These are phyloP conservation scores for Pangasius djambal DNA, from an alignment of 2,797 vertebrate species.

Conservation along the genomic window DNA sequence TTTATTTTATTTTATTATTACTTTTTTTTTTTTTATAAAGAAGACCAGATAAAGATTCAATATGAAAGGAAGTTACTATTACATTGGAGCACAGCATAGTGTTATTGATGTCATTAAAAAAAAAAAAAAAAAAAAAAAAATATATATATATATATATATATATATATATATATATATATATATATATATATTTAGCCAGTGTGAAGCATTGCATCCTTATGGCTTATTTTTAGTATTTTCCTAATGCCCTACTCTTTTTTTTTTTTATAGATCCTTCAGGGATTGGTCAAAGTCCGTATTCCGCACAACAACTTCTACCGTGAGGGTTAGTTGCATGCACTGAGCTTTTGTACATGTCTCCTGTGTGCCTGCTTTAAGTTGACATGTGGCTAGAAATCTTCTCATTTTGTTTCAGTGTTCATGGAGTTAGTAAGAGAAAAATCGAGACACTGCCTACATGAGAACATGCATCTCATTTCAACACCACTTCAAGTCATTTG, in stretches of 20 bases:
- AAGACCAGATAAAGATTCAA: no score
- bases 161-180: no score
- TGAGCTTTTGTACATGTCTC: background rate
- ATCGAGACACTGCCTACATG: constrained; percentile 83
- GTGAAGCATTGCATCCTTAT: background rate
- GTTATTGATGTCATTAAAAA: no score
- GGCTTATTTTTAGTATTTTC: background rate
- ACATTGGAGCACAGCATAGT: no score
- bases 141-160: no score
- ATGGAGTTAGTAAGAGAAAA: constrained; percentile 82
- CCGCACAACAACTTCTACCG: constrained; percentile 85
- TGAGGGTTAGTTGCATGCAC: constrained; percentile 74
- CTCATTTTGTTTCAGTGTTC: constrained; percentile 76
- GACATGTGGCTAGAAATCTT: background rate
- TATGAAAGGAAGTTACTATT: no score
- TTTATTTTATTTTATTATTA: no score
- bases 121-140: background rate
- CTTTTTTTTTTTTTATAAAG: no score
- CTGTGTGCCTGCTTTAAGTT: background rate
- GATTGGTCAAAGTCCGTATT: constrained; percentile 82
- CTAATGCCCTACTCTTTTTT: constrained; percentile 22
- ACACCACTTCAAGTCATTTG: constrained; percentile 88
- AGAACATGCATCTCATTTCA: constrained; percentile 86
- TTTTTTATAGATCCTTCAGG: constrained; percentile 82
- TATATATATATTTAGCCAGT: background rate